A percentile compares a stretch with the other conserved stretches of the same genome.
phyloP scores from a whole-genome alignment of 2,888 invertebrate species.

The Lordiphosa andalusiaca region DNA sequence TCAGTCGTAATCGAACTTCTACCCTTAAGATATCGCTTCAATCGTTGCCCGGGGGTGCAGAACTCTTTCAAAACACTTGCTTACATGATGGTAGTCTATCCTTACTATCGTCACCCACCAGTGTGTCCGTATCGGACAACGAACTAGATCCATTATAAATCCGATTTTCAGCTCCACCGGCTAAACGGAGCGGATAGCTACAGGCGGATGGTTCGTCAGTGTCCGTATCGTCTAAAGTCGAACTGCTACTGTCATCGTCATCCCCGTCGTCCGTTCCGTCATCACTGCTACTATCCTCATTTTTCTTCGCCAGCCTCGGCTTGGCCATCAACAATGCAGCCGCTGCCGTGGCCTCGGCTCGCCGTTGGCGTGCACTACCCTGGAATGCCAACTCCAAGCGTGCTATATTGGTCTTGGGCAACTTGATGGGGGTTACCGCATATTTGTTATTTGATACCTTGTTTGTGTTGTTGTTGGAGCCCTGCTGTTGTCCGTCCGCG shows the following conservation, averaged over 20 bases:
- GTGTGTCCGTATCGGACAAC: slow-evolving; percentile 55
- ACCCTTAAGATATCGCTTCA: too few species aligned
- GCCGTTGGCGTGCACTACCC: background rate
- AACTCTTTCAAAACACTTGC: background rate
- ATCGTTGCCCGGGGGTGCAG: too few species aligned
- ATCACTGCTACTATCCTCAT: slow-evolving; percentile 6
- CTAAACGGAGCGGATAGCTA: slow-evolving; percentile 30
- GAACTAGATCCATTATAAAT: slow-evolving; percentile 24
- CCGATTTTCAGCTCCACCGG: slow-evolving; percentile 50
- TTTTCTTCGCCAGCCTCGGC: background rate
- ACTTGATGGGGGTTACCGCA: slow-evolving; percentile 56
- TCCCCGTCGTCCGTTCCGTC: slow-evolving; percentile 3
- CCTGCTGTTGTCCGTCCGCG: slow-evolving; percentile 6
- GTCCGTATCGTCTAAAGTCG: slow-evolving; percentile 11
- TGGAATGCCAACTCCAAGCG: slow-evolving; percentile 55
- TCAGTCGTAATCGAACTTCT: too few species aligned
- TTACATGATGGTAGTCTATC: slow-evolving; percentile 35
- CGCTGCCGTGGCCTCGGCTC: background rate
- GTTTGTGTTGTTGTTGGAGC: slow-evolving; percentile 13
- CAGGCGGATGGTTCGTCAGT: background rate
- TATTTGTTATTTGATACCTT: slow-evolving; percentile 56
- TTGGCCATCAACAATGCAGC: background rate
- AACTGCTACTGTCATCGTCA: slow-evolving; percentile 25
- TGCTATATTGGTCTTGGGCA: slow-evolving; percentile 47
- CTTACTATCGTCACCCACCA: slow-evolving; percentile 41